Base-by-base conservation (phyloP, 2,888 invertebrate species). In the Tetrapedia diversipes region DNA sequence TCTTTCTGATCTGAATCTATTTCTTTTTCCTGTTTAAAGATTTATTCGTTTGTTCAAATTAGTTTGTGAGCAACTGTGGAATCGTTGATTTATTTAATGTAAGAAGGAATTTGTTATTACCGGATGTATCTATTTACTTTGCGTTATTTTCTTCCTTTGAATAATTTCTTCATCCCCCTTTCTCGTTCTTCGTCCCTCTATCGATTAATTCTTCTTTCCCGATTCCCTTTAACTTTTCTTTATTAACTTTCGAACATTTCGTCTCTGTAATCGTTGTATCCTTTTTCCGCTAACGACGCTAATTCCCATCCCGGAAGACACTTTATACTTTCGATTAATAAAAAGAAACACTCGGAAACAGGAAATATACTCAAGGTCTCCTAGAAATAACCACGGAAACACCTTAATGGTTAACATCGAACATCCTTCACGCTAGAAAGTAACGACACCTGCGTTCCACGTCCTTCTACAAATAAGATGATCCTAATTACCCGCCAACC, bases 61-160 rank as follows among this genome's bases (percentile, higher is more conserved):
- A 37, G 11, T 32, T 16, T 22, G 16, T 4, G 41, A 41, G 47
- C 11, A 47, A 47, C 24, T 14, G 24, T n/a, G 32, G 29, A 49
- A 41, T 39, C 63, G 49, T 63, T 29, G 29, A 10, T 41, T 53
- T 32, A 22, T 32, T 32, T n/a, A 41, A 22, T 34, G 34, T 14
- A 54, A 24, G 22, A 47, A 14, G 51, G 51, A 53, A 16, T 49
- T 45, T 56, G 45, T 32, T 47, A 16, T 19, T 29, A 64, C 39
- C 65, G 22, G 45, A 27, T 56, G 19, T 22, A 37, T 39, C 16
- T 51, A 56, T 59, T 32, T 63, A 19, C 37, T 54, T 37, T 63
- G 43, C 37, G 16, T 57, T 14, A 1, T 37, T 37, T 16, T 32
- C n/a, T 22, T 22, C 37, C 4, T 37, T 14, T 34, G 3, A 24